These are phyloP conservation scores for Leucophora obtusa DNA, from an alignment of 2,888 invertebrate genomes.

Conservation along the genomic window DNA sequence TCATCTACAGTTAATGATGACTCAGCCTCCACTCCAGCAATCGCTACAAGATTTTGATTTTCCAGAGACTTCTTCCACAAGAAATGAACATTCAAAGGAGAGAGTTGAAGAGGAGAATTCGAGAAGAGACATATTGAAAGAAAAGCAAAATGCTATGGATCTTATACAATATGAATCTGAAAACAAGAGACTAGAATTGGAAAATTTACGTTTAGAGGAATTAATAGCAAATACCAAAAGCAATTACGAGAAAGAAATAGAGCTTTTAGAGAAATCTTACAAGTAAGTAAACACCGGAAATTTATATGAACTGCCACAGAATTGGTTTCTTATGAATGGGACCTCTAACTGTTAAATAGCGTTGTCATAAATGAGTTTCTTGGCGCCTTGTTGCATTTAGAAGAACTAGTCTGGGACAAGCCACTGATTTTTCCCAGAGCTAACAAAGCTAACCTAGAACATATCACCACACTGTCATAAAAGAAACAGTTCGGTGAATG, in stretches of 20 bases:
- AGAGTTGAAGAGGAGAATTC: not conserved
- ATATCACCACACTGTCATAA: too few relatives aligned
- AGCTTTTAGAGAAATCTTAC: conserved; percentile 76
- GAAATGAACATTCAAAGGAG: conserved; percentile 2
- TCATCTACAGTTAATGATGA: conserved; percentile 77
- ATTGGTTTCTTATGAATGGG: too few relatives aligned
- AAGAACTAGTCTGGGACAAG: too few relatives aligned
- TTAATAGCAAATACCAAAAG: conserved; percentile 75
- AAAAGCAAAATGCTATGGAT: conserved; percentile 52
- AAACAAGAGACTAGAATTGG: conserved; percentile 74
- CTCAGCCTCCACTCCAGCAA: conserved; percentile 69
- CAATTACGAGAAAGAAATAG: conserved; percentile 78
- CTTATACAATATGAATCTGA: conserved; percentile 73
- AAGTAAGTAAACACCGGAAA: conserved; percentile 71
- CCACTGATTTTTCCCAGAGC: too few relatives aligned
- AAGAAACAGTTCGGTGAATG: too few relatives aligned
- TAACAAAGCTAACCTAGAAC: too few relatives aligned
- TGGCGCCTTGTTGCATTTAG: too few relatives aligned
- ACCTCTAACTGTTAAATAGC: too few relatives aligned
- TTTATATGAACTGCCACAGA: too few relatives aligned
- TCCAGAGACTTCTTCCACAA: not conserved
- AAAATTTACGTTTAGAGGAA: conserved; percentile 77
- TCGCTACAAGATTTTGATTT: not conserved
- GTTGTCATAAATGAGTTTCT: too few relatives aligned
- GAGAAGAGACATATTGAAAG: not conserved